Conservation (phyloP, 2,888 invertebrate species). For the Meteorus colon region DNA sequence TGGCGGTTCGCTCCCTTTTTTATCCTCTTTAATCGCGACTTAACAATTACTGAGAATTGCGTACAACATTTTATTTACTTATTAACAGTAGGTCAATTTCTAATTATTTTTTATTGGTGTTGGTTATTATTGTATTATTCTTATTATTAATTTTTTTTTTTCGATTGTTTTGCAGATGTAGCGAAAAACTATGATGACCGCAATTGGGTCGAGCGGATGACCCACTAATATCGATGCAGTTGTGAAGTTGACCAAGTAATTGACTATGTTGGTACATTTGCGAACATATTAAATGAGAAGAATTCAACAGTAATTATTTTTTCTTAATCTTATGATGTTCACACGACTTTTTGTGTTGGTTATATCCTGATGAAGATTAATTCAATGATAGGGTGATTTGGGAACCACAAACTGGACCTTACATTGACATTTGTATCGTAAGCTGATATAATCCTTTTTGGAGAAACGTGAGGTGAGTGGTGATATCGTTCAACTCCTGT, state of each 20-base stretch:
- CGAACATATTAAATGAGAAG: background rate
- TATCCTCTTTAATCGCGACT: slow-evolving; percentile 4
- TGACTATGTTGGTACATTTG: slow-evolving; percentile 2
- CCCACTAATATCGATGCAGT: slow-evolving; percentile 19
- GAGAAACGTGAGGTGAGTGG: background rate
- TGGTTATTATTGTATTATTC: background rate
- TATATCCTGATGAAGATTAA: background rate
- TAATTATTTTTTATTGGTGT: slow-evolving; percentile 4
- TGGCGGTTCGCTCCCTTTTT: background rate
- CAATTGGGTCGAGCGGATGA: slow-evolving; percentile 34
- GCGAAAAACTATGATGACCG: slow-evolving; percentile 3
- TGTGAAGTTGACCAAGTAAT: background rate
- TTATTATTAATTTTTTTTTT: background rate
- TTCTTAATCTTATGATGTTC: background rate
- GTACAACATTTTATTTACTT: slow-evolving; percentile 1
- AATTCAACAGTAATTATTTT: background rate
- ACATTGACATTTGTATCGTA: background rate
- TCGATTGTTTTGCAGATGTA: slow-evolving; percentile 18
- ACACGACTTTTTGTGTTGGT: background rate
- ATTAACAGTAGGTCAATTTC: slow-evolving; percentile 23
- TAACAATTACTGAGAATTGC: slow-evolving; percentile 21
- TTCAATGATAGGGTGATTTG: background rate
- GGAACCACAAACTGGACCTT: background rate
- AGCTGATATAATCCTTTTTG: slow-evolving; percentile 2
- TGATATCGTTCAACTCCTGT: too few species aligned